Base-by-base conservation (phyloP, 2,888 invertebrate genomes). In the Scaeva pyrastri region DNA sequence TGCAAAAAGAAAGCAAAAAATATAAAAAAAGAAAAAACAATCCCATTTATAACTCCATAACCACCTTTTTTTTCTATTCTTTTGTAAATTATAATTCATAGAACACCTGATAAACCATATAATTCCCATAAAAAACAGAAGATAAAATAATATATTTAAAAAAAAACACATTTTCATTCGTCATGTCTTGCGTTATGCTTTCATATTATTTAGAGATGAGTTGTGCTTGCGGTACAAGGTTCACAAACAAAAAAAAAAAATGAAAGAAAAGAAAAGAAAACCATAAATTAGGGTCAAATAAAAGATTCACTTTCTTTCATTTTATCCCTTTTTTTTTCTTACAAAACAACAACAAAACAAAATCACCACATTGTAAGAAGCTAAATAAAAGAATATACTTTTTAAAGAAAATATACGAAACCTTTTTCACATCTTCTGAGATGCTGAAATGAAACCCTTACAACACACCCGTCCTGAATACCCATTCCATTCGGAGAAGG, bases 261-360 rank as follows among this genome's bases (percentile, higher is more conserved):
- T n/a, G n/a, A 83, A 62, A 50, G 21, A 50, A 31, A 64, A n/a
- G 36, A 45, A 31, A 66, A 66, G 71, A 76, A 73, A 85, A 68
- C 76, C 81, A 85, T 85, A 85, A 85, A 81, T 85, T 76, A 72
- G 76, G 85, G 81, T 85, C 76, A 76, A 85, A 85, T 81, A 85
- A 77, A 76, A 76, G 81, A 81, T 81, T 76, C 85, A 43, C 72
- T 76, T 85, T 76, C 68, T 81, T 85, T 76, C 68, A 60, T 76
- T 21, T 41, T 23, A 68, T 72, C 66, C 70, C 48, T 52, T 70
- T 62, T 55, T 52, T 12, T 52, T 52, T 45, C 10, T 2, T 12
- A 41, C 45, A 23, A 21, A 83, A 72, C 73, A 60, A 70, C 58
- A 62, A 41, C 19, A 60, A 31, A 55, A 21, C 50, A 48, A 52